Conservation (phyloP, 1,140 invertebrate genomes). For the Calosoma granatense region DNA sequence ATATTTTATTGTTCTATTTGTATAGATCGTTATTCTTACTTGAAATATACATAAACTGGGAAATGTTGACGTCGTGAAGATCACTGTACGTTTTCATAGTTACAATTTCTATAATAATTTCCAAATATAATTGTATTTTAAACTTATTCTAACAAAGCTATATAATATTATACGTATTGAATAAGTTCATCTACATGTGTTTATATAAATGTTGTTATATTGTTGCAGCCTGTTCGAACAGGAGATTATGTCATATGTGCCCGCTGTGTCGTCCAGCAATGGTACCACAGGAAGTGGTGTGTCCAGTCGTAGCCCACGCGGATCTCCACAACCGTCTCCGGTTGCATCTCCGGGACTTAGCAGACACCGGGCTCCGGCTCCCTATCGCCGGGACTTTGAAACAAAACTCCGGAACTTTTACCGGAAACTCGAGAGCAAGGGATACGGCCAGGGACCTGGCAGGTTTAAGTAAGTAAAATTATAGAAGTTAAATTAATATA, state of each 20-base stretch:
- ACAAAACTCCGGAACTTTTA: slow-evolving; percentile 93
- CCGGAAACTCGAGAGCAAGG: slow-evolving; percentile 88
- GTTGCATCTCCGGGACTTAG: slow-evolving; percentile 67
- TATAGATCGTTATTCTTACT: no score
- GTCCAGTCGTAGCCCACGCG: slow-evolving; percentile 36
- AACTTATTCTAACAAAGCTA: no score
- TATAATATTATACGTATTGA: no score
- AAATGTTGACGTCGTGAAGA: no score
- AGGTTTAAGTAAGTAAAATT: slow-evolving; percentile 77
- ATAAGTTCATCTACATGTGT: no score
- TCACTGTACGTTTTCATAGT: no score
- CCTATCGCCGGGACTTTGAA: slow-evolving; percentile 87
- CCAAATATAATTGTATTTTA: no score
- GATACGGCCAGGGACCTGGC: slow-evolving; percentile 90
- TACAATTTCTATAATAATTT: no score
- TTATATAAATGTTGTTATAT: slow-evolving; percentile 17
- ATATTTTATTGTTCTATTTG: no score
- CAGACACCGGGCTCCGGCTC: slow-evolving; percentile 71
- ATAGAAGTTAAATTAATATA: no score
- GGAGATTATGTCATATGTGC: slow-evolving; percentile 96
- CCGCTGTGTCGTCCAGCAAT: slow-evolving; percentile 41
- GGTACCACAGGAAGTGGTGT: slow-evolving; percentile 9
- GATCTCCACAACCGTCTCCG: slow-evolving; percentile 64
- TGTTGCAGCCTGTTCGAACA: slow-evolving; percentile 86
- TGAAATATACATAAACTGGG: no score